Percentiles rank a stretch among this genome's conserved stretches.
Conservation (phyloP, 2,113 vertebrate species). For the Tachycineta bicolor region DNA sequence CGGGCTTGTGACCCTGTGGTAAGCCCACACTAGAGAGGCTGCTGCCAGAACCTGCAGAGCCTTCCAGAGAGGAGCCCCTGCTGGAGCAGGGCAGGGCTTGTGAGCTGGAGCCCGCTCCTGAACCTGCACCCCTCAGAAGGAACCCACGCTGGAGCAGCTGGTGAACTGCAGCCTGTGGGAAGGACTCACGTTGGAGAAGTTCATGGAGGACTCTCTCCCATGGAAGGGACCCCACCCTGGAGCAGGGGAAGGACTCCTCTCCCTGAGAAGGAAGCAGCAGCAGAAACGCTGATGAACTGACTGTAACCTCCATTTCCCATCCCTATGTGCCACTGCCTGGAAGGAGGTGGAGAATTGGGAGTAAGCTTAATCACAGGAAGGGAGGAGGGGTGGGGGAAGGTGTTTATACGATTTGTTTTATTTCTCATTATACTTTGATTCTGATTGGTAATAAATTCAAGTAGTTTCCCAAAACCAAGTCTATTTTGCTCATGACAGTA, state of each 20-base stretch:
- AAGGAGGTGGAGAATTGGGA: not conserved
- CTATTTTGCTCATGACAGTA: not conserved
- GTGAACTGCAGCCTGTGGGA: not conserved
- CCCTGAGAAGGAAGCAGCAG: not conserved
- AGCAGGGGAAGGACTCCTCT: not conserved
- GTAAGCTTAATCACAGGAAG: not conserved
- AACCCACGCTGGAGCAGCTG: fast-evolving
- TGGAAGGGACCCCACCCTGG: not conserved
- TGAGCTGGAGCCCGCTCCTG: not conserved
- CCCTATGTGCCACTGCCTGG: not conserved
- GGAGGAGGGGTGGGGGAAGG: not conserved
- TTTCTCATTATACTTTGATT: not conserved
- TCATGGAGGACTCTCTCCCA: not conserved
- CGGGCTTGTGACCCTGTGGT: not conserved
- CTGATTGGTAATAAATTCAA: not conserved
- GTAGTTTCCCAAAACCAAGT: not conserved
- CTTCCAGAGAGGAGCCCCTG: not conserved
- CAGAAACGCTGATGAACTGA: not conserved
- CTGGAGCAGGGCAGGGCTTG: not conserved
- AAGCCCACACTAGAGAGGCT: not conserved
- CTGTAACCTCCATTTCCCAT: not conserved
- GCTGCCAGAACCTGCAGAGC: not conserved
- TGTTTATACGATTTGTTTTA: not conserved
- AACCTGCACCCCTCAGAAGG: not conserved
- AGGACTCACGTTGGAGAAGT: not conserved